phyloP scores from a whole-genome alignment of 2,797 vertebrate species.

The Premnoplex brunnescens region DNA sequence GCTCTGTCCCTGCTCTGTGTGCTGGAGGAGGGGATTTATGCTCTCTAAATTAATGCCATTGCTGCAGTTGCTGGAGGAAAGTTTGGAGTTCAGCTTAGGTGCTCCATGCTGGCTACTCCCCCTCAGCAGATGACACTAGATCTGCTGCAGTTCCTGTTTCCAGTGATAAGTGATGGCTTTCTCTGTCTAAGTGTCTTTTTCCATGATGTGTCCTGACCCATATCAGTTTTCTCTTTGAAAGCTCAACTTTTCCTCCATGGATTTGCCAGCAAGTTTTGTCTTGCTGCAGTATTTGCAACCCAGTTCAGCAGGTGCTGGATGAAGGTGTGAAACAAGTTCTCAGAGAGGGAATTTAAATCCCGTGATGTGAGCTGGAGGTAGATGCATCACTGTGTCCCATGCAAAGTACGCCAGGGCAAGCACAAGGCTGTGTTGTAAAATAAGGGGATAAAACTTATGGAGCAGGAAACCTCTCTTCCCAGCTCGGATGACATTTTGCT shows the following conservation, averaged over 20 bases:
- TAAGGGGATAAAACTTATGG: background rate
- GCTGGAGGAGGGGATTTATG: background rate
- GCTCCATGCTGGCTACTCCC: background rate
- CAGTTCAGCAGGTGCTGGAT: background rate
- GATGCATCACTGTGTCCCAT: accelerated
- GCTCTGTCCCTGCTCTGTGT: background rate
- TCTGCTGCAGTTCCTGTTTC: background rate
- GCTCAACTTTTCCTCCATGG: background rate
- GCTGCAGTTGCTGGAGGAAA: background rate
- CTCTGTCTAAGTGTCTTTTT: background rate
- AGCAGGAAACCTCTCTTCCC: background rate
- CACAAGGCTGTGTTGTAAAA: background rate
- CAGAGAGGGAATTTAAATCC: background rate
- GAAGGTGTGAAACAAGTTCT: background rate
- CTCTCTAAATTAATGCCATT: background rate
- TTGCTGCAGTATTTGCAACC: background rate
- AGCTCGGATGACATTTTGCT: background rate
- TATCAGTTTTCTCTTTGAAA: background rate
- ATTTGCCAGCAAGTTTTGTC: background rate
- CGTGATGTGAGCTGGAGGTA: accelerated
- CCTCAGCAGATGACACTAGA: background rate
- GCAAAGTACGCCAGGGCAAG: background rate
- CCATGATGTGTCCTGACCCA: background rate
- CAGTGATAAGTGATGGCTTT: background rate
- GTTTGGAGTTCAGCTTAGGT: background rate